Percentiles rank a stretch among this genome's conserved stretches.
Evolutionary conservation across 2,113 vertebrate genomes (phyloP).

Genomic region (Callithrix jacchus): DNA sequence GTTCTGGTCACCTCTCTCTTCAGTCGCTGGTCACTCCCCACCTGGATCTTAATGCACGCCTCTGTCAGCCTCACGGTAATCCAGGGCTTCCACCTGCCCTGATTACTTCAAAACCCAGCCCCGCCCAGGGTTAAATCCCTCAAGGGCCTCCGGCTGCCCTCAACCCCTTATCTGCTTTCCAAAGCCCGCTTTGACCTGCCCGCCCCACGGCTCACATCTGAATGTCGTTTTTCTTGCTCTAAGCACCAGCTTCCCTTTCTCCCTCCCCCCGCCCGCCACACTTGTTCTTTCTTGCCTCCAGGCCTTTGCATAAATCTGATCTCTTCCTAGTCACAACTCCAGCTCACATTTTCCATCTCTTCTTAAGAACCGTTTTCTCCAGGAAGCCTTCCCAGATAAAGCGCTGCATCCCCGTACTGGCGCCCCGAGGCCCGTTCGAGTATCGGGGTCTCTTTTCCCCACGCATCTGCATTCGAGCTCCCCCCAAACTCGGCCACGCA

Average conservation of each 20-base stretch:
- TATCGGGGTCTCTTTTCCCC: neutral
- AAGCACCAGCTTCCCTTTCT: neutral
- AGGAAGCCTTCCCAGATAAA: neutral
- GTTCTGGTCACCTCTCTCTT: neutral
- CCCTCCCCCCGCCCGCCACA: no score
- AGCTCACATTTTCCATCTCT: neutral
- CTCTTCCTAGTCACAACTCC: neutral
- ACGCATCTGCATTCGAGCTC: neutral
- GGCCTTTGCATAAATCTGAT: neutral
- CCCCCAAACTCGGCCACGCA: no score
- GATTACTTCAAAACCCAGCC: constrained; percentile 2
- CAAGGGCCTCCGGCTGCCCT: neutral
- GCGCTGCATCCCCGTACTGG: neutral
- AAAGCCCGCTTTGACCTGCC: neutral
- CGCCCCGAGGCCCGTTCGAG: neutral
- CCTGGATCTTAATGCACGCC: neutral
- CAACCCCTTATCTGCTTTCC: neutral
- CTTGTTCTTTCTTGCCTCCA: neutral
- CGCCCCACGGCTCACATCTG: neutral
- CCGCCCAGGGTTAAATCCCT: neutral
- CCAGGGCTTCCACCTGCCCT: neutral
- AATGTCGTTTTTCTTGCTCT: neutral
- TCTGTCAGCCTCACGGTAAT: neutral
- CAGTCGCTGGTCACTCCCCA: neutral
- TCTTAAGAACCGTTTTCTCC: neutral